These are phyloP conservation scores for Pristionchus pacificus DNA, from an alignment of 1,140 invertebrate species.

Conservation along the genomic window DNA sequence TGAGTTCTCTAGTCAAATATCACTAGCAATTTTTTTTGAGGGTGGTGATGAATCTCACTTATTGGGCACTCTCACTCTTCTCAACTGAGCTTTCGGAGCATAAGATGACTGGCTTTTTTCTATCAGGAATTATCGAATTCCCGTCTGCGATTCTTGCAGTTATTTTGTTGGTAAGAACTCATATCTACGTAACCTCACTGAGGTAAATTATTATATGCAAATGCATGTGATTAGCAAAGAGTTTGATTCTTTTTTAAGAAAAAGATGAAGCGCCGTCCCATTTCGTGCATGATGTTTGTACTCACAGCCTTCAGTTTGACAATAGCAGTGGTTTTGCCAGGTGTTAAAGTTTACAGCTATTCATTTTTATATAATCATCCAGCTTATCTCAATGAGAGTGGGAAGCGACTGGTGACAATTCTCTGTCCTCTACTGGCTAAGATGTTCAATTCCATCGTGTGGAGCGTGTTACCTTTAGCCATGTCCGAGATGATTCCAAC, in stretches of 20 bases:
- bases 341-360: too few relatives aligned
- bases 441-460: constrained; percentile 15
- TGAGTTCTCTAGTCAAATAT: too few relatives aligned
- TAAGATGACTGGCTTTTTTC: constrained; percentile 35
- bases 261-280: constrained; percentile 13
- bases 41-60: constrained; percentile 31
- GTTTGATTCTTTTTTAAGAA: constrained; percentile 25
- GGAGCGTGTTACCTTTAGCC: constrained; percentile 15
- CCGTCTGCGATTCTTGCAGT: constrained; percentile 29
- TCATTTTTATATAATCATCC: neutral
- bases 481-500: constrained; percentile 20
- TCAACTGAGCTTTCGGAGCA: constrained; percentile 36
- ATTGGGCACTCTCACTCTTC: constrained; percentile 40
- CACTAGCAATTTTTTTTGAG: too few relatives aligned
- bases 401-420: neutral
- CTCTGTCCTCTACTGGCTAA: constrained; percentile 19
- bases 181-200: neutral
- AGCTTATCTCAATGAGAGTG: neutral
- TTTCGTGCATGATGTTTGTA: constrained; percentile 8
- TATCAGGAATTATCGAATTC: constrained; percentile 34
- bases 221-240: too few relatives aligned
- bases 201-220: neutral
- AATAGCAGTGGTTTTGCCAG: constrained; percentile 2
- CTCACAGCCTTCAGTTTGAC: constrained; percentile 9
- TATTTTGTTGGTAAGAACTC: constrained; percentile 13